Conservation (phyloP, 2,888 invertebrate genomes). For the Baccha elongata region DNA sequence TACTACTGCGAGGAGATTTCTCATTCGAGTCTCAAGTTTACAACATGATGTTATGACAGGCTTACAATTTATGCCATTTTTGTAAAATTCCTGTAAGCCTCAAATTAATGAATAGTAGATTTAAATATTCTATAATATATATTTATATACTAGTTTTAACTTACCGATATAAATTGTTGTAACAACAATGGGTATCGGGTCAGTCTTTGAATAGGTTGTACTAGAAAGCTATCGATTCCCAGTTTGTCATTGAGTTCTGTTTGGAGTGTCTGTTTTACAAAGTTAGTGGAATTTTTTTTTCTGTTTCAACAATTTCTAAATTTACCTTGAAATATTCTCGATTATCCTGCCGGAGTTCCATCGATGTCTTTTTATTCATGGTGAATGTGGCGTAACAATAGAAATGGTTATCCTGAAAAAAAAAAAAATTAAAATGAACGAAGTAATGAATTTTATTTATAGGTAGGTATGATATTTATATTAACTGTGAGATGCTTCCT, state of each 20-base stretch:
- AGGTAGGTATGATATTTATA: neutral
- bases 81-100: slow-evolving; percentile 80
- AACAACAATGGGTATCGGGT: slow-evolving; percentile 81
- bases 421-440: slow-evolving; percentile 53
- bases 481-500: too few relatives aligned
- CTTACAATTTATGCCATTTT: slow-evolving; percentile 80
- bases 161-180: slow-evolving; percentile 81
- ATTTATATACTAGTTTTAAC: slow-evolving; percentile 23
- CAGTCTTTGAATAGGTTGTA: slow-evolving; percentile 82
- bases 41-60: slow-evolving; percentile 80
- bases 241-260: slow-evolving; percentile 81
- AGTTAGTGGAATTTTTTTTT: neutral
- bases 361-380: slow-evolving; percentile 81
- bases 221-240: slow-evolving; percentile 82
- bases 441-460: neutral
- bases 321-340: slow-evolving; percentile 80
- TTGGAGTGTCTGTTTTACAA: slow-evolving; percentile 78
- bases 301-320: neutral
- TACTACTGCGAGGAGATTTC: slow-evolving; percentile 80
- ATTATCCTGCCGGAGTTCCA: slow-evolving; percentile 80
- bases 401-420: slow-evolving; percentile 80
- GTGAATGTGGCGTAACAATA: slow-evolving; percentile 81
- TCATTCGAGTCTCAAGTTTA: slow-evolving; percentile 81
- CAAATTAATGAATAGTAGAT: neutral
- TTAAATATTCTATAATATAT: neutral